Base-by-base conservation (phyloP, 2,888 invertebrate species). In the Pheosia gnoma region DNA sequence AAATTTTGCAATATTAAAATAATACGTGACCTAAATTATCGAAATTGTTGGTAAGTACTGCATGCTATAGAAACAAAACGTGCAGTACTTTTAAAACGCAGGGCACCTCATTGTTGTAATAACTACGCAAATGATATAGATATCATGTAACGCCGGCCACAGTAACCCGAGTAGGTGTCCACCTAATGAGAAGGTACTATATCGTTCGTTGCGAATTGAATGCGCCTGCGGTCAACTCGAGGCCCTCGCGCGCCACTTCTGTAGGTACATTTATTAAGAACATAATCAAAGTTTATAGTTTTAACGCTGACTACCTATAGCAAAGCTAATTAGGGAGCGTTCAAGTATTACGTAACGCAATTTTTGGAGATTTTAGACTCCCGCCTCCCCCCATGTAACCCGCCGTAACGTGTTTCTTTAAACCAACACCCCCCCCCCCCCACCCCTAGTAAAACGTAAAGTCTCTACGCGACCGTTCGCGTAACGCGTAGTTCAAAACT, bases 61-160 rank as follows among this genome's bases (percentile, higher is more conserved):
- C 37, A 53, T 37, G 9, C 53, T 37, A 36, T 37, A 37, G 41
- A 41, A 56, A 39, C 56, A 56, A 41, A 41, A 56, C 56, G 56
- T 53, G 56, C 56, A 39, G n/a, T 41, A 56, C 13, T 53, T 53
- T 25, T 37, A 53, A 37, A 10, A 53, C 53, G 47, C n/a, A 45
- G 52, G 39, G 52, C 41, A 51, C 57, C 51, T 56, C 61, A 58
- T 59, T 62, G 58, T 57, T 49, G 55, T 7, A 60, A 61, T 25
- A 63, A 61, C 58, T 58, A 59, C 62, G 62, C 57, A 52, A 61
- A 68, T 61, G 59, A 59, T 66, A 54, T 59, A 51, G 60, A 49
- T 72, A 69, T 71, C 68, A 65, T 68, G 69, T 63, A 68, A 69
- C 65, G 58, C 68, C 67, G 65, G 72, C 77, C 75, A 62, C 74